Evolutionary conservation across 2,888 invertebrate genomes (phyloP), one percentile per base, ranked within the genome.

Genomic region (Nymphalis c-album): DNA sequence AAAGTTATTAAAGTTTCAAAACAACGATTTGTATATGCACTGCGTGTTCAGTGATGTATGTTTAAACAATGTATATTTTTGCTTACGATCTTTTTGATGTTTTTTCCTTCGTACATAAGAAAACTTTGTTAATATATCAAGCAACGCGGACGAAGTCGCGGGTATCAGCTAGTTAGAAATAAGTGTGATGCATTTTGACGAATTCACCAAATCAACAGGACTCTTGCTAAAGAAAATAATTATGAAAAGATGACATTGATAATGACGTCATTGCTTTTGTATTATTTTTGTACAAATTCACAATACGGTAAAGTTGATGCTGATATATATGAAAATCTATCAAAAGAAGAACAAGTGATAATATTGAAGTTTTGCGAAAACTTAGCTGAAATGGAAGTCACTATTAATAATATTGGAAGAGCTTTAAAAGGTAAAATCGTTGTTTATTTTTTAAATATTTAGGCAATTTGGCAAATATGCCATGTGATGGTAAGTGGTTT

Each of bases 361-460:
- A 82, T 89, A 10, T 47, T 88, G 7, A 83, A 77, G 68, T 87
- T 83, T 69, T 90, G 89, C 50, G 88, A 90, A 71, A 77, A 70
- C 3, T 68, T 90, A 0, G 74, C 72, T 3, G 80, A 84, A 0
- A 82, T 85, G 80, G 87, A 87, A 64, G 78, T 80, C 0, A 88
- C 88, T 4, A 67, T 82, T 0, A 75, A 80, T 61, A 88, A 86
- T 63, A 78, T 88, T 5, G 81, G 86, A 18, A 62, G 70, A 13
- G 85, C 89, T 71, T 80, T 88, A 1, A 79, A 71, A 79, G 81
- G 88, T 81, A 67, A 63, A 7, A 48, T n/a, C 5, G 4, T 40
- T 40, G 13, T 40, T 13, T 40, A 3, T 13, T 40, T 40, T 5
- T 22, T 22, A 13, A 6, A 51, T 13, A 13, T 5, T 3, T 16